Evolutionary conservation across 2,888 invertebrate species (phyloP).

Genomic region (Coecobrya sp.): DNA sequence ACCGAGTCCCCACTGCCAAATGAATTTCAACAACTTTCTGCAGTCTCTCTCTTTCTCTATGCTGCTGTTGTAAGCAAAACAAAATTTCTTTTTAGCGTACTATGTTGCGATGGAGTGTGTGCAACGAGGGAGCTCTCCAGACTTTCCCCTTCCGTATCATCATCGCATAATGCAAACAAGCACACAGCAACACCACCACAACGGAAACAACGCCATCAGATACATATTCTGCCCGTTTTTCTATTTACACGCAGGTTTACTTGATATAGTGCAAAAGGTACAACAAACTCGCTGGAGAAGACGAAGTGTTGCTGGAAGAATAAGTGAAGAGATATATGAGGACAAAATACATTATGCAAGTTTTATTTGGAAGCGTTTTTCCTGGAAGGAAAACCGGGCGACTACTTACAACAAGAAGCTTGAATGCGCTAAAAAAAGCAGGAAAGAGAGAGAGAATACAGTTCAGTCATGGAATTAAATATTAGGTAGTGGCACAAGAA

Average conservation of each 20-base stretch:
- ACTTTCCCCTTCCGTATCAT: conserved; percentile 38
- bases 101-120: neutral
- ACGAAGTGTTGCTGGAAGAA: neutral
- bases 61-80: neutral
- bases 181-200: neutral
- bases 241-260: neutral
- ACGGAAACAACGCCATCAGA: neutral
- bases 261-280: neutral
- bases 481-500: neutral
- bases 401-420: neutral
- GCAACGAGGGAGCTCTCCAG: neutral
- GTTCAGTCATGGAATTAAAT: neutral
- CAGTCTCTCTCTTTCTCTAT: neutral
- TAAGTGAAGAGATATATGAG: neutral
- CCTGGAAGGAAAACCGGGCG: conserved; percentile 47
- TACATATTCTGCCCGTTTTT: neutral
- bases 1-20: neutral
- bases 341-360: conserved; percentile 62
- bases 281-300: neutral
- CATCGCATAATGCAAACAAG: neutral
- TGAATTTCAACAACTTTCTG: neutral
- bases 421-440: neutral
- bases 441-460: conserved; percentile 8
- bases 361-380: conserved; percentile 51
- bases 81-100: conserved; percentile 1